Base-by-base conservation (phyloP, 2,113 vertebrate genomes). In the Passer montanus region DNA sequence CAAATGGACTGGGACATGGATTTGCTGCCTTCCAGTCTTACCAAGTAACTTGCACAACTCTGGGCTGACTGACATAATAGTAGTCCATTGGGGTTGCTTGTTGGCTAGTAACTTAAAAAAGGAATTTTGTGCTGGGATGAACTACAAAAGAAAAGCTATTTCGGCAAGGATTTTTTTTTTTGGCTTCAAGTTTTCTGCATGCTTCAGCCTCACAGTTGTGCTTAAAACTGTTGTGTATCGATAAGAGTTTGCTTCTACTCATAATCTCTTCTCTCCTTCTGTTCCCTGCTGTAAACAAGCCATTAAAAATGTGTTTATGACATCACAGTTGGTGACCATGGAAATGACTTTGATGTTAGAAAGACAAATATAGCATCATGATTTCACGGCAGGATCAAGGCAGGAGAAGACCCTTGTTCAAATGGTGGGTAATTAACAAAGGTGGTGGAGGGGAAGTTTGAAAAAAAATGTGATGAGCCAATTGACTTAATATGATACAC, bases 251-350 rank as follows among this genome's bases (percentile, higher is more conserved):
- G 73, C 90, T 94, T 93, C 83, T 66, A 90, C 66, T 64, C 93
- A 55, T 95, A 94, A 95, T 96, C 95, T 96, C 74, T 64, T 90
- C 58, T 84, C 83, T 95, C 94, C 93, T 94, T 96, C 95, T 96
- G 95, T 93, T 97, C 90, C 68, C 85, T 89, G 90, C 83, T 96
- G 90, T 95, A 97, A 96, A 95, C 88, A 93, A 94, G 80, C 93
- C 95, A 93, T 96, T 96, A 93, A 96, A 97, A 94, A 94, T 96
- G 90, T 96, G 93, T 96, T 97, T 97, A 97, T 97, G 96, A 93
- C 95, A 97, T 96, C 96, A 96, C 96, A 94, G 96, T 96, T 93
- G 92, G 96, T 94, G 88, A 96, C 95, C 93, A 94, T 96, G 94
- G 93, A 95, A 95, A 96, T 96, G 69, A 95, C 93, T 97, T 96